Percentiles rank a stretch among this genome's conserved stretches.
Evolutionary conservation across 2,888 invertebrate genomes (phyloP).

Genomic region (Chrysolina oricalcia): DNA sequence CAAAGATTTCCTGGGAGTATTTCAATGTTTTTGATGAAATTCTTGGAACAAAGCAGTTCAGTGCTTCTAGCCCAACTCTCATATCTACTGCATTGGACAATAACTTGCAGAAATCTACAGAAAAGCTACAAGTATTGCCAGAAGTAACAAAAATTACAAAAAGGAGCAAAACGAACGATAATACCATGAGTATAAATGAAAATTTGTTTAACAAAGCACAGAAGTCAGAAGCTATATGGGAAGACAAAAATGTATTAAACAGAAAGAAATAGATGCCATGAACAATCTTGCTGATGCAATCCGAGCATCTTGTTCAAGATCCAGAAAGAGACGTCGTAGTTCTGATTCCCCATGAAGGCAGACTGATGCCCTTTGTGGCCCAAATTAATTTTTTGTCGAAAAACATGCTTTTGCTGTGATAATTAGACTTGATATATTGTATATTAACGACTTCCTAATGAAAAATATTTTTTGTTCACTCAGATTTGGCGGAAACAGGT

Average conservation of each 20-base stretch:
- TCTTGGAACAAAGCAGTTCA: neutral
- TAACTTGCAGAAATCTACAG: neutral
- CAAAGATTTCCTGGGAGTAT: neutral
- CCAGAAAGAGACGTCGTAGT: no score
- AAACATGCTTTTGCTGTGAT: no score
- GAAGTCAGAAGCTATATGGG: conserved; percentile 1
- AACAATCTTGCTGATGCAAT: neutral
- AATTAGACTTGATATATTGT: no score
- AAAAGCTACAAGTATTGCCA: no score
- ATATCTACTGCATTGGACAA: neutral
- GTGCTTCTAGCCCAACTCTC: neutral
- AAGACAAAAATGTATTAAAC: neutral
- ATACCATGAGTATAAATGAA: neutral
- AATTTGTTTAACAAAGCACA: neutral
- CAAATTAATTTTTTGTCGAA: no score
- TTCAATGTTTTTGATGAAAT: neutral
- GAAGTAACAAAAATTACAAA: no score
- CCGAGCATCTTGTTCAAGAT: conserved; percentile 11
- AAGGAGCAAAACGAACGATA: neutral
- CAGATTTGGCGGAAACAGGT: no score
- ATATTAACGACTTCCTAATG: no score
- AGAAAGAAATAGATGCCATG: neutral
- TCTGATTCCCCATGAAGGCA: no score
- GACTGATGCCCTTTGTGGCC: no score
- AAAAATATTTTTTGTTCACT: no score